Conservation (phyloP, 1,140 invertebrate genomes). For the Eubasilissa regina region DNA sequence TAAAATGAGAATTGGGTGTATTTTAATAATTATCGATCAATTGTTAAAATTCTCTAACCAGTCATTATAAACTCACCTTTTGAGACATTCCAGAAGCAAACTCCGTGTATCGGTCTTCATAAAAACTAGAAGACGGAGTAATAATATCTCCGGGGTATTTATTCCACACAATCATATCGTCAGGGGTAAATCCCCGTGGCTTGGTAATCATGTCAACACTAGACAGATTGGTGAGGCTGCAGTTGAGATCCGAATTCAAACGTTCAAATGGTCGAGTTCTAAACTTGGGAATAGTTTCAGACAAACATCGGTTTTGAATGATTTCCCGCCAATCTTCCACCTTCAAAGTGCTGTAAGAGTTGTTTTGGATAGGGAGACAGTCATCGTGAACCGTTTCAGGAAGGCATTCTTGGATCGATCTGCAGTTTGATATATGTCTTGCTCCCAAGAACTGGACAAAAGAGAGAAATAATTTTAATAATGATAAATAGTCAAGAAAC, state of each 20-base stretch:
- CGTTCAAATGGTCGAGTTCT: neutral
- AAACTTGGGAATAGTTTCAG: neutral
- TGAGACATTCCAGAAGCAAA: neutral
- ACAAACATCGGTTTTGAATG: constrained; percentile 43
- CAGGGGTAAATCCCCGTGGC: constrained; percentile 8
- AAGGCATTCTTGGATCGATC: constrained; percentile 14
- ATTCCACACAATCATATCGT: constrained; percentile 48
- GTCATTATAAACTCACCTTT: constrained; percentile 17
- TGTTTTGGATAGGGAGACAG: neutral
- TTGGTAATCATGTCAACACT: neutral
- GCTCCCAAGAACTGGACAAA: constrained; percentile 47
- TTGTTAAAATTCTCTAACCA: too few relatives aligned
- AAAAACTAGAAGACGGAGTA: neutral
- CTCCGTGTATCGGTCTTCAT: neutral
- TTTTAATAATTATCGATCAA: too few relatives aligned
- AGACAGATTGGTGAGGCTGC: neutral
- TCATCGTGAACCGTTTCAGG: constrained; percentile 11
- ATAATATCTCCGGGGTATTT: constrained; percentile 47
- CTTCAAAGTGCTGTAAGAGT: constrained; percentile 4
- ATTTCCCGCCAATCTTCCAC: constrained; percentile 54
- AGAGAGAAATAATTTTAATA: neutral
- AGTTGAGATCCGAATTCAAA: neutral
- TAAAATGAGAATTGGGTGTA: too few relatives aligned
- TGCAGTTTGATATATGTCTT: constrained; percentile 37
- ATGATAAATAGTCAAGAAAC: too few relatives aligned